Base-by-base conservation (phyloP, 2,113 vertebrate genomes). In the Pachyramphus minor region DNA sequence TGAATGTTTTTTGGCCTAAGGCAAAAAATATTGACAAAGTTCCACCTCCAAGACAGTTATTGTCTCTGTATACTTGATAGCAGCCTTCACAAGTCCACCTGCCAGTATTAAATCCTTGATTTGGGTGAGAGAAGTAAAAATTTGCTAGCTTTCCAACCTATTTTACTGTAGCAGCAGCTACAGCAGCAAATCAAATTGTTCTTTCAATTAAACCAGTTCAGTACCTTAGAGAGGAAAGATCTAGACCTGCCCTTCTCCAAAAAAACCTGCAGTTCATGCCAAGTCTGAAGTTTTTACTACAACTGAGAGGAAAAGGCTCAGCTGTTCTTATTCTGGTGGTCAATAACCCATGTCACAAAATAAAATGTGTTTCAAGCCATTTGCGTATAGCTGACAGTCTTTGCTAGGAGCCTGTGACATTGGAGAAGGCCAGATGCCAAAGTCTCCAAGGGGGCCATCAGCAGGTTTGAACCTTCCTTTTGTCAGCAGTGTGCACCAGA, bases 1-100 rank as follows among this genome's bases (percentile, higher is more conserved):
- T 73, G 97, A 97, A 96, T 95, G 97, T 72, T 98, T 97, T 97
- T 96, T 96, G 95, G 97, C 97, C 97, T 94, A 94, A 96, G 97
- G 97, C 97, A 98, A 97, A 98, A 98, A 98, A 98, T 97, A 98
- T 97, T 97, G 98, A 98, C 97, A 96, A 98, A 98, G 95, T 97
- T 96, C 96, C 31, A 84, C 97, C 94, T 95, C 83, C 84, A 95
- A 98, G 97, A 98, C 97, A 98, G 97, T 98, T 98, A 98, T 97
- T 97, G 98, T 98, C 97, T 98, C 97, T 95, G 97, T 97, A 93
- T 98, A 94, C 97, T 97, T 98, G 96, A 98, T 97, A 95, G 97
- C 95, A 98, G 97, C 97, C 97, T 98, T 98, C 97, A 97, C 87
- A 97, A 96, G 89, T 93, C 97, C 96, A 98, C 97, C 97, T 98